Conservation (phyloP, 2,888 invertebrate genomes). For the Pecten maximus region DNA sequence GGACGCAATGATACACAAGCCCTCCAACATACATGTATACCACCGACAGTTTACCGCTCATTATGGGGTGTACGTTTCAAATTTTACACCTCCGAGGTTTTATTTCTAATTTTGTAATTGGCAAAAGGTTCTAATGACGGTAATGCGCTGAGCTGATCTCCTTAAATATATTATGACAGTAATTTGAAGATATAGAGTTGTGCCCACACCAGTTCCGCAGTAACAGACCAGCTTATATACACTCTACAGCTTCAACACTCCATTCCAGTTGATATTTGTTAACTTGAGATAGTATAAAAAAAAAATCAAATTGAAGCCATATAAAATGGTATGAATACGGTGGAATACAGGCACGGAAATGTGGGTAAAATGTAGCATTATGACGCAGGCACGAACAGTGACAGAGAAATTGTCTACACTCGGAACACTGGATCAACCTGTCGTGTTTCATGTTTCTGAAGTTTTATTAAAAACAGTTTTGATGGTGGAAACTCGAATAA, state of each 20-base stretch:
- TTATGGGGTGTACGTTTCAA: slow-evolving; percentile 25
- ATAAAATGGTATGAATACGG: not conserved
- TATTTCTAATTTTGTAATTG: slow-evolving; percentile 29
- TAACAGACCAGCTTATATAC: not conserved
- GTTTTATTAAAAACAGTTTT: not conserved
- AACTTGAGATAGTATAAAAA: not conserved
- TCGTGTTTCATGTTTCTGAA: not conserved
- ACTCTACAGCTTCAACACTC: not conserved
- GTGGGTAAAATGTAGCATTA: not conserved
- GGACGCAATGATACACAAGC: not conserved
- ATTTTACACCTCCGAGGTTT: slow-evolving; percentile 14
- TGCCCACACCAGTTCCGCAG: not conserved
- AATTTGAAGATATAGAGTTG: not conserved
- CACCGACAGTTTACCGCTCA: not conserved
- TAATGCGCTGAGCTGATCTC: not conserved
- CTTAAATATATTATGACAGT: slow-evolving; percentile 18
- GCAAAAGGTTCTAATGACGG: not conserved
- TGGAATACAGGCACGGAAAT: not conserved
- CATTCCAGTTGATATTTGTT: not conserved
- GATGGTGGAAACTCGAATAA: not conserved
- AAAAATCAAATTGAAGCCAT: not conserved
- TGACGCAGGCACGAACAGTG: not conserved
- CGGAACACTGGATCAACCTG: not conserved
- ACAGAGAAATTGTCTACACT: not conserved
- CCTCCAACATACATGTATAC: not conserved